Evolutionary conservation across 2,113 vertebrate genomes (phyloP), one percentile per base, ranked within the genome.

Genomic region (Gila orcuttii): DNA sequence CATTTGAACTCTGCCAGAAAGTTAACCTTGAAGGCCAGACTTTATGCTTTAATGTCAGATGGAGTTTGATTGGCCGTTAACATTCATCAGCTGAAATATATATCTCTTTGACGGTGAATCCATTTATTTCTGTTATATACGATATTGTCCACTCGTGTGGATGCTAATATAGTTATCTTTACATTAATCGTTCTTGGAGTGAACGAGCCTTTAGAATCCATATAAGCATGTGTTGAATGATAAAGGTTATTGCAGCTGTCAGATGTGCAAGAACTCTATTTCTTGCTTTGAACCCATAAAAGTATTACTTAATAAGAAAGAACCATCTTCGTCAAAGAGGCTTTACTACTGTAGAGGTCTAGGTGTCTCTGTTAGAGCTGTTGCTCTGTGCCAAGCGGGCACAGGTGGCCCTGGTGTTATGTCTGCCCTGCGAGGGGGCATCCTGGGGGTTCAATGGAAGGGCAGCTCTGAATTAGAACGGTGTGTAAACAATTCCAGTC

Each of bases 401-500:
- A 50, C 79, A 86, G 71, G 85, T 86, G 78, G 68, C 60, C 52
- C 69, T 86, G 59, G 85, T 64, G 33, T 60, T 82, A 28, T 33
- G 42, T 82, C 42, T 52, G 71, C 42, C 79, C 81, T 71, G 66
- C 21, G 66, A 87, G 86, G 68, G 86, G 42, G 82, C 82, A 80
- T 42, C 86, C 42, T 21, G 82, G 28, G 82, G 82, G 82, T 87
- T 87, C 77, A 80, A 80, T 84, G 86, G 59, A 79, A 80, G 86
- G 87, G 87, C 86, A 83, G 59, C 77, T 76, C 86, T 86, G 82
- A 89, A 89, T 86, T 76, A 82, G 86, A 86, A 79, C 50, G 84
- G 88, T 91, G 84, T 87, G 87, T 85, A 91, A 91, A 88, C 90
- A 91, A 86, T 88, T 87, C 60, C 71, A 76, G 82, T 84, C 87